Evolutionary conservation across 1,140 invertebrate species (phyloP).

Genomic region (Rhopalosiphum maidis): DNA sequence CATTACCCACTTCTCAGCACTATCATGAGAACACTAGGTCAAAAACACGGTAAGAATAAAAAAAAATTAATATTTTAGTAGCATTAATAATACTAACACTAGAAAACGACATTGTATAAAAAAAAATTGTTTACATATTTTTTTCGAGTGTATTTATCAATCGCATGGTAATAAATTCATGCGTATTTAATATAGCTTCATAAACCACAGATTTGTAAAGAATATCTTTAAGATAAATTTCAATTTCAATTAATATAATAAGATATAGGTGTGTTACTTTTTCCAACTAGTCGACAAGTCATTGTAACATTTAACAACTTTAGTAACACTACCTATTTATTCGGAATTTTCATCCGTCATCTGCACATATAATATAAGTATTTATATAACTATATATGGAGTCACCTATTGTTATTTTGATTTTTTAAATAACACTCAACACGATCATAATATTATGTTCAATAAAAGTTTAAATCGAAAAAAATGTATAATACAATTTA

Average conservation of each 20-base stretch:
- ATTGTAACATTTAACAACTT: too few species aligned
- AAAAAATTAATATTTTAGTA: background rate
- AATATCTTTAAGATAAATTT: background rate
- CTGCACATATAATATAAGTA: background rate
- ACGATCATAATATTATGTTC: background rate
- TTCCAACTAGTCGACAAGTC: background rate
- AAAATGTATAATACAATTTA: too few species aligned
- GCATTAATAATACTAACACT: background rate
- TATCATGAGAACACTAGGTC: conserved; percentile 67
- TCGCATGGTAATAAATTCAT: background rate
- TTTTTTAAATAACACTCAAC: background rate
- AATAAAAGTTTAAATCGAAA: too few species aligned
- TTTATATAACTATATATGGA: background rate
- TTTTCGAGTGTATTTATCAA: background rate
- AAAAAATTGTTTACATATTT: background rate
- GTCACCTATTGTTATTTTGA: background rate
- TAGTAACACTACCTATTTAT: background rate
- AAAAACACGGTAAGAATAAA: background rate
- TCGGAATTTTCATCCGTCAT: background rate
- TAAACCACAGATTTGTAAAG: background rate
- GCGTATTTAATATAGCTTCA: background rate
- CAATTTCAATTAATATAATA: background rate
- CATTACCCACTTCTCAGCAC: conserved; percentile 76
- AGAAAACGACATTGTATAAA: background rate
- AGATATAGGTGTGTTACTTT: background rate